Evolutionary conservation across 2,797 vertebrate genomes (phyloP), one percentile per base, ranked within the genome.

Genomic region (Enteromius argenteus): DNA sequence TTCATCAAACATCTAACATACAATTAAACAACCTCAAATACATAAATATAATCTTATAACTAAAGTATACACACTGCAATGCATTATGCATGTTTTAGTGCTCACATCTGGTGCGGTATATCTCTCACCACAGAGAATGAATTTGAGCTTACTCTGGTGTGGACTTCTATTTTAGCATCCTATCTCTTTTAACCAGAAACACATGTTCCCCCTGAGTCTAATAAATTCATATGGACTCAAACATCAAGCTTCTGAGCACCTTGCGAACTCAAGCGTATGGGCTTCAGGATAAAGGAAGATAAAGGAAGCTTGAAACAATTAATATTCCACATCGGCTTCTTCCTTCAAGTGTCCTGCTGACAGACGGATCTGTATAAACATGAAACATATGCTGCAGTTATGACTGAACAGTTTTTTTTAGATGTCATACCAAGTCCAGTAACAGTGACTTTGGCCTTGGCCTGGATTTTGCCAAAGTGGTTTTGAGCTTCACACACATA

Each of bases 401-500:
- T 39, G 14, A 75, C 21, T n/a, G 42, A 21, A 60, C 14, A 66
- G 27, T 42, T 58, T 3, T 32, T 8, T 37, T 62, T 0, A 51
- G 2, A 83, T 14, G 30, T 46, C 94, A 90, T 95, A 99, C 98
- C 97, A 72, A 99, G 93, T 91, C 98, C 98, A 17, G 98, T 99
- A 62, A 99, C 96, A 42, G 95, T 96, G 86, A 99, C 11, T 0
- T 80, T 96, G 81, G 94, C 94, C 83, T 90, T 91, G 0, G 96
- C 92, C 87, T 96, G 94, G 90, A 98, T 96, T 90, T 90, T 97
- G 17, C 98, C 98, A 94, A 99, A 99, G 84, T 96, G 96, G 90
- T 99, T 99, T 89, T 96, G 95, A 85, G 97, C 98, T 91, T 99
- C 97, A 94, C 98, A 99, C 37, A 97, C 42, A 0, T 98, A 99